Evolutionary conservation across 2,113 vertebrate species (phyloP).

Genomic region (Petrocephalus microphthalmus): DNA sequence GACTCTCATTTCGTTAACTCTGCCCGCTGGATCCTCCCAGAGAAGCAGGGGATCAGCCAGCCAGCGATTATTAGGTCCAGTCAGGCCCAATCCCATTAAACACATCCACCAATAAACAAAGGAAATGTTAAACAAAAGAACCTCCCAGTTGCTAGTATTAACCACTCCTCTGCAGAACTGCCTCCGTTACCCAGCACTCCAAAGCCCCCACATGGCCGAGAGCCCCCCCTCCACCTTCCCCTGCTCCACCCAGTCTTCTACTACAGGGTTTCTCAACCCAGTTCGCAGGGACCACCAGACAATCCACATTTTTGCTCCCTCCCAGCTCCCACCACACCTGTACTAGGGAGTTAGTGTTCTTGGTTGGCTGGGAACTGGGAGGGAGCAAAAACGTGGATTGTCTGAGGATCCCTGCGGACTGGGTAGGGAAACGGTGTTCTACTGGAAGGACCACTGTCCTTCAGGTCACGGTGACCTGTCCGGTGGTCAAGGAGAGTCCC

Average conservation of each 20-base stretch:
- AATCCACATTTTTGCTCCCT: neutral
- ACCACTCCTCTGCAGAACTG: slow-evolving; percentile 53
- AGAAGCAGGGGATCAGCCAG: slow-evolving; percentile 53
- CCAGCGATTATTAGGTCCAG: slow-evolving; percentile 62
- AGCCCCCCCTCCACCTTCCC: too few relatives aligned
- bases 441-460: neutral
- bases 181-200: slow-evolving; percentile 28
- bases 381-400: neutral
- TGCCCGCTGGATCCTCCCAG: slow-evolving; percentile 55
- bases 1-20: slow-evolving; percentile 53
- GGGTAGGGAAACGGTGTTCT: neutral
- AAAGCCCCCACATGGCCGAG: neutral
- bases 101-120: slow-evolving; percentile 71
- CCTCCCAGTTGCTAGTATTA: slow-evolving; percentile 65
- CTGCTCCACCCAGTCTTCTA: slow-evolving; percentile 22
- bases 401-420: neutral
- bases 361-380: neutral
- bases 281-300: neutral
- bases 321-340: neutral
- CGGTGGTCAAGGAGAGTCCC: neutral
- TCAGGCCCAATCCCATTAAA: slow-evolving; percentile 73
- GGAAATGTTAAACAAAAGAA: slow-evolving; percentile 73
- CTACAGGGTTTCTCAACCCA: neutral
- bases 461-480: neutral
- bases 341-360: neutral